Evolutionary conservation across 2,797 vertebrate genomes (phyloP).

Genomic region (Erethizon dorsatum): DNA sequence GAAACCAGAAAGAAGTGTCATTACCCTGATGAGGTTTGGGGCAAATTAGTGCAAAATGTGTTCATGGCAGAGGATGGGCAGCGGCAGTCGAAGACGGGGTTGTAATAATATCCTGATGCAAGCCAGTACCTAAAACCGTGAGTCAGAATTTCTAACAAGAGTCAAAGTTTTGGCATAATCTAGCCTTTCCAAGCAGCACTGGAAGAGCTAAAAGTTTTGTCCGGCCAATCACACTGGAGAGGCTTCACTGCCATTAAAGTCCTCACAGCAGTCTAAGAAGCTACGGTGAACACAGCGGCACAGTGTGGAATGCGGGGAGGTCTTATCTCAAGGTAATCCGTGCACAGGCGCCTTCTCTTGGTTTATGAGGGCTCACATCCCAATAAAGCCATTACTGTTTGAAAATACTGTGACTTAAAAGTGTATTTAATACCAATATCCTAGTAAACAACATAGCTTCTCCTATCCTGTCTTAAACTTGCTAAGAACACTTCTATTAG

Average conservation of each 20-base stretch:
- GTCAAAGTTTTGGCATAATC: background rate
- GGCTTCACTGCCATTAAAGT: background rate
- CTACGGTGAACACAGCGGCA: background rate
- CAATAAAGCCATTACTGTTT: background rate
- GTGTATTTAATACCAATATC: background rate
- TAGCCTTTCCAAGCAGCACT: background rate
- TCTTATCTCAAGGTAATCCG: background rate
- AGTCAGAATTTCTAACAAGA: background rate
- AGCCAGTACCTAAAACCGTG: background rate
- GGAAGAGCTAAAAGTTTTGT: background rate
- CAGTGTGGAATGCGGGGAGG: background rate
- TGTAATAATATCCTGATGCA: background rate
- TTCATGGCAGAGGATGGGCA: background rate
- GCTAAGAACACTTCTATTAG: background rate
- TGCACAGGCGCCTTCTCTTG: background rate
- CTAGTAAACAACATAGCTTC: background rate
- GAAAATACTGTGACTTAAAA: background rate
- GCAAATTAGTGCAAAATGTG: background rate
- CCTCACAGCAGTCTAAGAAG: background rate
- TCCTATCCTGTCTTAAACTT: background rate
- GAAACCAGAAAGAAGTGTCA: constrained; percentile 11
- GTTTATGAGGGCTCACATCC: background rate
- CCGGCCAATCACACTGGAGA: background rate
- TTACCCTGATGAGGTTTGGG: constrained; percentile 3
- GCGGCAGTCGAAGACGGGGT: background rate